These are phyloP conservation scores for Matsumyia berberina DNA, from an alignment of 2,888 invertebrate species.

Conservation along the genomic window DNA sequence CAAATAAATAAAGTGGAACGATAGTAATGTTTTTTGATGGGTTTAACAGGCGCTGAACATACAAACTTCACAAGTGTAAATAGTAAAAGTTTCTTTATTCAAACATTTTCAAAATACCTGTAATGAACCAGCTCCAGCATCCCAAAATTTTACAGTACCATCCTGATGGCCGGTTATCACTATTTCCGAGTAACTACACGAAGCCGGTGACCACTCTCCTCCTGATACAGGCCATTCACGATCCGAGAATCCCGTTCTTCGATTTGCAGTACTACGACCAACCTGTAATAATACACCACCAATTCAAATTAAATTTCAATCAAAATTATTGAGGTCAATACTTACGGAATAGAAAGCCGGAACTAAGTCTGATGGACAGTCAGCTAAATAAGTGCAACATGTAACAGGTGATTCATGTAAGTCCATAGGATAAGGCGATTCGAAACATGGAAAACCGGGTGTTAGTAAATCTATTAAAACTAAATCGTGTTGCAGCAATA, in stretches of 20 bases:
- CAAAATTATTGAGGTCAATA: conserved; percentile 3
- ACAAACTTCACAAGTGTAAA: too few relatives aligned
- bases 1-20: too few relatives aligned
- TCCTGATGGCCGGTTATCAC: conserved; percentile 99
- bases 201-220: conserved; percentile 97
- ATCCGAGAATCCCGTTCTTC: conserved; percentile 94
- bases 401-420: conserved; percentile 99
- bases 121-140: conserved; percentile 97
- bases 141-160: conserved; percentile 99
- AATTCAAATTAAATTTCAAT: not conserved
- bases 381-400: conserved; percentile 97
- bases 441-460: conserved; percentile 98
- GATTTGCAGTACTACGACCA: conserved; percentile 89
- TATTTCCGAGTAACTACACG: conserved; percentile 98
- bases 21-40: too few relatives aligned
- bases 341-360: conserved; percentile 97
- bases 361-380: conserved; percentile 98
- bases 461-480: conserved; percentile 98
- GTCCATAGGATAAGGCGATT: conserved; percentile 99
- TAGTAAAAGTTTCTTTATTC: not conserved
- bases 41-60: too few relatives aligned
- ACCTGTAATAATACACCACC: conserved; percentile 83
- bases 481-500: conserved; percentile 98
- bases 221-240: conserved; percentile 98
- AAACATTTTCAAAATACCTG: conserved; percentile 85